Conservation (phyloP, 1,140 invertebrate species). For the Orius insidiosus region DNA sequence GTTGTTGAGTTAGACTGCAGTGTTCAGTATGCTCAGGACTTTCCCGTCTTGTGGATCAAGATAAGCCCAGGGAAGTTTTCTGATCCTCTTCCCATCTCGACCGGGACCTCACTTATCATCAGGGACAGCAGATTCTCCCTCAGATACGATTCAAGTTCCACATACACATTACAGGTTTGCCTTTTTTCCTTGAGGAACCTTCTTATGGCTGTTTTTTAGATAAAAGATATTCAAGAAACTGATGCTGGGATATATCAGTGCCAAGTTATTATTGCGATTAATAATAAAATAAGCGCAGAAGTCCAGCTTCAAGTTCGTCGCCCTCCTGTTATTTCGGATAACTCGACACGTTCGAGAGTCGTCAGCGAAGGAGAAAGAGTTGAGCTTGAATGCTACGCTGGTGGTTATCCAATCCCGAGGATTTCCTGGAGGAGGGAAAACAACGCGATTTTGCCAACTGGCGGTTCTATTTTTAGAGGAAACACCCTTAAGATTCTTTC, state of each 20-base stretch:
- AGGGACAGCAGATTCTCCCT: slow-evolving; percentile 72
- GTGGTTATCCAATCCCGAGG: slow-evolving; percentile 60
- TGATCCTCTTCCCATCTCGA: slow-evolving; percentile 55
- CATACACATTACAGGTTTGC: slow-evolving; percentile 58
- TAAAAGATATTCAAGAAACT: slow-evolving; percentile 89
- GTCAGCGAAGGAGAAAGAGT: slow-evolving; percentile 63
- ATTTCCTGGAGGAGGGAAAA: slow-evolving; percentile 86
- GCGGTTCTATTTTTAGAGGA: slow-evolving; percentile 67
- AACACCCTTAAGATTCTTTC: slow-evolving; percentile 63
- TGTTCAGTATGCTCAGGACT: slow-evolving; percentile 73
- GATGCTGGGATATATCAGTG: slow-evolving; percentile 79
- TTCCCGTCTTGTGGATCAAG: slow-evolving; percentile 71
- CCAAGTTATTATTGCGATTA: slow-evolving; percentile 62
- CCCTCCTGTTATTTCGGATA: slow-evolving; percentile 81
- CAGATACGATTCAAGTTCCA: slow-evolving; percentile 61
- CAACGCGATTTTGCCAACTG: slow-evolving; percentile 78
- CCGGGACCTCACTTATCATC: slow-evolving; percentile 61
- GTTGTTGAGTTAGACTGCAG: slow-evolving; percentile 75
- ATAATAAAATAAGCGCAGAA: slow-evolving; percentile 61
- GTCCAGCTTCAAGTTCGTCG: slow-evolving; percentile 67
- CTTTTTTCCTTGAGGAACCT: not conserved
- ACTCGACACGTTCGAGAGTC: slow-evolving; percentile 72
- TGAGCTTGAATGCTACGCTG: slow-evolving; percentile 71
- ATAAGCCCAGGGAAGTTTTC: slow-evolving; percentile 31
- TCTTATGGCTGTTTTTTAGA: slow-evolving; percentile 30